Evolutionary conservation across 2,113 vertebrate genomes (phyloP).

Genomic region (Lota lota): DNA sequence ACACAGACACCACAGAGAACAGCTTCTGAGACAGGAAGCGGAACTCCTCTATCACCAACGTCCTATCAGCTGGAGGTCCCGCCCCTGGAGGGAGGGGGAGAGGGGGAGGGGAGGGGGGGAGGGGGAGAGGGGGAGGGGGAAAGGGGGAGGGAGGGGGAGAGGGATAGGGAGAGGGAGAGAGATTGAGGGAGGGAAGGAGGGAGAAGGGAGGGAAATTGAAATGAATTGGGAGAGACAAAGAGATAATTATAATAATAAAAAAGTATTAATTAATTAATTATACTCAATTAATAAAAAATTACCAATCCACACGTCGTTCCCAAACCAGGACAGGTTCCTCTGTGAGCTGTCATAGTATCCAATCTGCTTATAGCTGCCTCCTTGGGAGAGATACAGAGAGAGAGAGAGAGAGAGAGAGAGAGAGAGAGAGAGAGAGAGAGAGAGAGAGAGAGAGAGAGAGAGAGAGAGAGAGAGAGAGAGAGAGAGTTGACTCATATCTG

Average conservation of each 20-base stretch:
- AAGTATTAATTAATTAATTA: background rate
- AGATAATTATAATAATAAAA: background rate
- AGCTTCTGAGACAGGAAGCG: slow-evolving; percentile 91
- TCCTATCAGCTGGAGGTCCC: slow-evolving; percentile 86
- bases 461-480: background rate
- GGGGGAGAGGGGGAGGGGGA: background rate
- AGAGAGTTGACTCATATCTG: background rate
- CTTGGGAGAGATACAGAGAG: slow-evolving; percentile 47
- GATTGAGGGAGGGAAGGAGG: background rate
- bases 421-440: slow-evolving; percentile 14
- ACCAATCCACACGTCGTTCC: slow-evolving; percentile 91
- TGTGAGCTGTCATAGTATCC: slow-evolving; percentile 94
- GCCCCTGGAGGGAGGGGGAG: slow-evolving; percentile 65
- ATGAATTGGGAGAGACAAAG: background rate
- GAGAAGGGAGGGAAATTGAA: background rate
- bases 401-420: background rate
- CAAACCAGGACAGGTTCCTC: slow-evolving; percentile 88
- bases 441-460: background rate
- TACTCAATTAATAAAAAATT: background rate
- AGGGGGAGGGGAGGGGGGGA: background rate
- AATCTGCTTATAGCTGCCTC: slow-evolving; percentile 89
- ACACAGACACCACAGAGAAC: slow-evolving; percentile 90
- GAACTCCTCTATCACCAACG: slow-evolving; percentile 87
- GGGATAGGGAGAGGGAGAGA: background rate
- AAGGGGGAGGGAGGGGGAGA: background rate